Base-by-base conservation (phyloP, 1,140 invertebrate species). In the Saxidomus purpurata region DNA sequence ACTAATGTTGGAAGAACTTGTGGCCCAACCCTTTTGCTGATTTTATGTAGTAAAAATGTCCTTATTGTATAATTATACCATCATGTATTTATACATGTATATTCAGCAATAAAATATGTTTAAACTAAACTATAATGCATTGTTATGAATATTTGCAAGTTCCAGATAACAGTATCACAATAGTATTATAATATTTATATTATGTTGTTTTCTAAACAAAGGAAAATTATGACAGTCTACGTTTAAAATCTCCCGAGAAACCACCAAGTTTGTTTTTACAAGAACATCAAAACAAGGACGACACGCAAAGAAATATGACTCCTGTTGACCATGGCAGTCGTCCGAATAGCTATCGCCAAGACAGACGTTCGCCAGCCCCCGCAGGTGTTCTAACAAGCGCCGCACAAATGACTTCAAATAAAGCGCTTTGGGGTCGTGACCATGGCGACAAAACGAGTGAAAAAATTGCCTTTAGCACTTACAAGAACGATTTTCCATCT, bases 371-470 rank as follows among this genome's bases (percentile, higher is more conserved):
- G 0, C 52, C 52, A 9, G 19, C 59, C 8, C 13, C 38, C 15
- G 9, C 69, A 13, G 49, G 85, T 17, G 55, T 63, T 36, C 28
- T 76, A 19, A 77, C 28, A 6, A 25, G 15, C 3, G 43, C 52
- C 4, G 22, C 9, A 11, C 71, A 87, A 49, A 87, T 87, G 85
- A 49, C 74, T 25, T 87, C 85, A 25, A 49, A 49, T 1, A 87
- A 79, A 31, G 85, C 19, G 19, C 55, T 87, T 15, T 87, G 85
- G 85, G 85, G 85, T n/a, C 49, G 52, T 76, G 85, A 87, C 11
- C 55, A 63, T 34, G 85, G 85, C 15, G 85, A 87, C 25, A 87
- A 79, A 36, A 36, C 85, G 19, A 49, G 36, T 28, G 85, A 87
- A 40, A 87, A 87, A 49, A 38, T 87, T 31, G 85, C 71, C 0